These are phyloP conservation scores for Bombus ignitus DNA, from an alignment of 1,140 invertebrate genomes.

Conservation along the genomic window DNA sequence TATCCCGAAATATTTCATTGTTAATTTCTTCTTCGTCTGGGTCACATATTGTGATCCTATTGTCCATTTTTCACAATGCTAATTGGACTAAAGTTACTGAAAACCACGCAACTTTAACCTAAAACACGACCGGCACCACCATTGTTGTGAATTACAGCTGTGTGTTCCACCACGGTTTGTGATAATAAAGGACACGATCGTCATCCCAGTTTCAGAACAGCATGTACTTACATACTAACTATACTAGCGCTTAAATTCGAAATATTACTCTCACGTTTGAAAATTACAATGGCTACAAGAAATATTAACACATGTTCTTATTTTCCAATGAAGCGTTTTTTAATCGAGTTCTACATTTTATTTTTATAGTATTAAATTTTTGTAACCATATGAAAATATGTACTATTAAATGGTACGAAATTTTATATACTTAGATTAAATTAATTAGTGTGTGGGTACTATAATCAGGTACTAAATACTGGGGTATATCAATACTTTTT, in stretches of 20 bases:
- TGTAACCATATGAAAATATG: no score
- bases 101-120: conserved; percentile 76
- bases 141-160: conserved; percentile 70
- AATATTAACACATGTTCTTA: no score
- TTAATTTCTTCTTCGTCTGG: conserved; percentile 78
- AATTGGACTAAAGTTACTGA: conserved; percentile 67
- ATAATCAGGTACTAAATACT: no score
- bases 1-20: conserved; percentile 78
- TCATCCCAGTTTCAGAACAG: conserved; percentile 20
- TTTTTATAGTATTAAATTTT: no score
- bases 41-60: conserved; percentile 78
- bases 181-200: conserved; percentile 40
- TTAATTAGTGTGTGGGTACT: no score
- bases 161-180: conserved; percentile 27
- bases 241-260: conserved; percentile 17
- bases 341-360: not conserved
- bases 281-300: not conserved
- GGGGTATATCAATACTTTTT: no score
- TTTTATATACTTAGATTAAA: no score
- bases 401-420: no score
- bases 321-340: not conserved
- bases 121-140: conserved; percentile 78
- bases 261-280: not conserved
- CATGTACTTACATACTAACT: not conserved
- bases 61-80: conserved; percentile 76